phyloP scores from a whole-genome alignment of 2,888 invertebrate genomes.

The Trachelus iudaicus region DNA sequence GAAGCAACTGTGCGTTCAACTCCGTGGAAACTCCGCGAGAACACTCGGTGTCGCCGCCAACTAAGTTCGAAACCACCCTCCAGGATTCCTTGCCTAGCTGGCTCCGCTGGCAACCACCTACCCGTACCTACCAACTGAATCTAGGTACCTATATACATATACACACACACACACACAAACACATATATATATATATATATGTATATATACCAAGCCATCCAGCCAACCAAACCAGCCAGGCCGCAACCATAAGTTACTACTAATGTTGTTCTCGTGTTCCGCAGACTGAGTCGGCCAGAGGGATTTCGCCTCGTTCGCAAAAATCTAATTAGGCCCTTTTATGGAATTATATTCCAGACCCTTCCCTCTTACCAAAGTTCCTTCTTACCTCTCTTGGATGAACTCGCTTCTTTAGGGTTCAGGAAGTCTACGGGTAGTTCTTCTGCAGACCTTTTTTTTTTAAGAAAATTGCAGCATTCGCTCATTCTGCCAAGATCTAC shows the following conservation, averaged over 20 bases:
- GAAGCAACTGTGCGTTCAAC: constrained; percentile 25
- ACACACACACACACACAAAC: not conserved
- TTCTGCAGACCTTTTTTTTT: not conserved
- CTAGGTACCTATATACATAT: not conserved
- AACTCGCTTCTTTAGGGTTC: not conserved
- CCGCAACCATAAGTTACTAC: constrained; percentile 63
- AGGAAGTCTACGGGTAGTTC: not conserved
- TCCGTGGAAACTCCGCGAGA: constrained; percentile 47
- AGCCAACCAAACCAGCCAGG: constrained; percentile 34
- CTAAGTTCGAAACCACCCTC: constrained; percentile 46
- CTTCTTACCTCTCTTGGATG: not conserved
- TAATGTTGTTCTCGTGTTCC: constrained; percentile 65
- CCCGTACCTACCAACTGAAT: constrained; percentile 15
- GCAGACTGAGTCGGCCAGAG: constrained; percentile 30
- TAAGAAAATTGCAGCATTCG: not conserved
- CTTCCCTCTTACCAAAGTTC: not conserved
- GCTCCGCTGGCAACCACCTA: constrained; percentile 42
- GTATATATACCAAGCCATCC: constrained; percentile 12
- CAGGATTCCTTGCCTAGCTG: constrained; percentile 40
- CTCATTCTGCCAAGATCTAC: not conserved
- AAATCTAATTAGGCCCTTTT: constrained; percentile 40
- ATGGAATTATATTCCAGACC: constrained; percentile 24
- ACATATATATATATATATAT: not conserved
- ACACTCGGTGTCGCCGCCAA: constrained; percentile 59
- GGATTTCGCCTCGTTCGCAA: constrained; percentile 31